Base-by-base conservation (phyloP, 2,888 invertebrate genomes). In the Pachycephus smyrnensis region DNA sequence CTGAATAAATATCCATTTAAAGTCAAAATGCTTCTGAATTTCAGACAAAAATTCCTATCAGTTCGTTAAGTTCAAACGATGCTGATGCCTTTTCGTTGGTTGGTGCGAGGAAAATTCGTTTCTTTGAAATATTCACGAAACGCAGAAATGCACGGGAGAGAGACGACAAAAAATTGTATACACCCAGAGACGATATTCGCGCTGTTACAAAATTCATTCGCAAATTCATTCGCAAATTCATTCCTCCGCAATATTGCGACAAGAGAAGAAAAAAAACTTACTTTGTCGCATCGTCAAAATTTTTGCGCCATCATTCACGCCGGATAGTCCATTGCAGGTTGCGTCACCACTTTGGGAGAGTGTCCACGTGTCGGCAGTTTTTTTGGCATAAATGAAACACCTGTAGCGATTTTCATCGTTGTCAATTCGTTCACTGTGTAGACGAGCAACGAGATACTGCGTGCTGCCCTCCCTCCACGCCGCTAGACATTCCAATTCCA, bases 381-480 rank as follows among this genome's bases (percentile, higher is more conserved):
- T 94, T 93, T 96, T 97, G 87, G 95, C 95, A 92, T 96, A 96
- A 82, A 97, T 95, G 92, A 97, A 97, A 87, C 97, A 97, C 83
- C 95, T 93, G 92, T 96, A 97, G 76, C 95, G 94, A 85, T 96
- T 96, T 88, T 97, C 96, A 87, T 96, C 95, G 0, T 94, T 94
- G n/a, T 94, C 92, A 73, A 94, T 92, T 68, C 93, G 97, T 91
- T 95, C 95, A 92, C 97, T 96, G 88, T 96, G 96, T 76, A 97
- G 94, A 92, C 97, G 95, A 0, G 96, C 96, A 76, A 97, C 95
- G 75, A 97, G 92, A 90, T 96, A 96, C 77, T 95, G 93, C 71
- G 95, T 95, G 78, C 96, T 96, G 4, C 96, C 96, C 86, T 97
- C 97, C 91, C 96, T 96, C 97, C 97, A 97, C 37, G 94, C 94